These are phyloP conservation scores for Cynocephalus volans DNA, from an alignment of 2,113 vertebrate species.

Conservation along the genomic window DNA sequence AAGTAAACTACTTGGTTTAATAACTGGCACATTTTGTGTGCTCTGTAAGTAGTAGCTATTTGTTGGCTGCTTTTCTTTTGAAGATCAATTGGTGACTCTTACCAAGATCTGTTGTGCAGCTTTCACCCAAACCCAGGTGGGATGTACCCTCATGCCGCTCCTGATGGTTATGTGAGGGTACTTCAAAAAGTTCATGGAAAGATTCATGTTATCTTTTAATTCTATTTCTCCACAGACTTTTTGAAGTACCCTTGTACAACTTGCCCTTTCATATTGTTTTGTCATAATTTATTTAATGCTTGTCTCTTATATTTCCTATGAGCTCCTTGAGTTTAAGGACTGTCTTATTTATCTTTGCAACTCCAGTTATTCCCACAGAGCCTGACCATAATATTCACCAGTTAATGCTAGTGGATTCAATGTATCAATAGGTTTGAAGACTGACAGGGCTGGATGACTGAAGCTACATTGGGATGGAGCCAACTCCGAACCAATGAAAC, in stretches of 20 bases:
- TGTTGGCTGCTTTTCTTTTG: background rate
- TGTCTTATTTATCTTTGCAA: background rate
- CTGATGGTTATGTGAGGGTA: background rate
- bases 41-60: background rate
- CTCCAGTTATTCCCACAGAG: background rate
- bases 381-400: background rate
- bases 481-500: background rate
- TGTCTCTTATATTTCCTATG: background rate
- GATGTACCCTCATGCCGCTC: background rate
- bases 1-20: background rate
- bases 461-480: background rate
- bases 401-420: background rate
- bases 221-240: no score
- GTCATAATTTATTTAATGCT: background rate
- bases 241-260: no score
- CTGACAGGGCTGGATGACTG: background rate
- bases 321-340: background rate
- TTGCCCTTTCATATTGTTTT: background rate
- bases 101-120: background rate
- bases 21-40: background rate
- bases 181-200: no score
- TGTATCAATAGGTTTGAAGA: background rate
- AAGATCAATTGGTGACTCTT: background rate
- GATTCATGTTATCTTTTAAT: no score
- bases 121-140: background rate